Percentiles rank a stretch among this genome's conserved stretches.
Evolutionary conservation across 1,140 invertebrate genomes (phyloP).

Genomic region (Nilaparvata lugens): DNA sequence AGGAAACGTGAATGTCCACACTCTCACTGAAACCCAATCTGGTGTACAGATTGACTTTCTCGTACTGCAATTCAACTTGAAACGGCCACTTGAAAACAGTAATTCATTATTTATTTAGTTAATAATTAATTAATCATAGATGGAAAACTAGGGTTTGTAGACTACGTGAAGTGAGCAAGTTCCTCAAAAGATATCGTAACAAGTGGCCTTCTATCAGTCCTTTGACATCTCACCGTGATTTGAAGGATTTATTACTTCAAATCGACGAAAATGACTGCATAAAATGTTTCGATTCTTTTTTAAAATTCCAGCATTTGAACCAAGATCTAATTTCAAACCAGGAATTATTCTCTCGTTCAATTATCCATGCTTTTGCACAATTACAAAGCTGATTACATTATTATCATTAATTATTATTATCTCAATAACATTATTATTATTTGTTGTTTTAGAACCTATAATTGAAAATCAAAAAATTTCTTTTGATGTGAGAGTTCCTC

Average conservation of each 20-base stretch:
- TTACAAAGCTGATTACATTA: constrained; percentile 58
- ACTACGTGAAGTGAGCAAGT: constrained; percentile 32
- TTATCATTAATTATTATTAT: too few species aligned
- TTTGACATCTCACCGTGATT: not conserved
- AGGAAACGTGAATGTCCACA: too few species aligned
- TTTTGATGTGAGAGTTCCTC: too few species aligned
- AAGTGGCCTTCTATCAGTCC: constrained; percentile 20
- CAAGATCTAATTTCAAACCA: constrained; percentile 44
- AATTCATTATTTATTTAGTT: too few species aligned
- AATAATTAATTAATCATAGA: too few species aligned
- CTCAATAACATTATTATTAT: too few species aligned
- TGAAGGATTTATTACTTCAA: not conserved
- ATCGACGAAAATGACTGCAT: constrained; percentile 42
- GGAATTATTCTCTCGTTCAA: constrained; percentile 43
- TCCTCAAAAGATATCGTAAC: constrained; percentile 38
- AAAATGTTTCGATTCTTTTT: constrained; percentile 45
- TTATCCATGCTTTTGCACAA: constrained; percentile 57
- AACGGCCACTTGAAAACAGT: too few species aligned
- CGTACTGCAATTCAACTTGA: too few species aligned
- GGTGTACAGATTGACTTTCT: too few species aligned
- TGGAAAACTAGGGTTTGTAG: not conserved
- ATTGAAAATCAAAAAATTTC: too few species aligned
- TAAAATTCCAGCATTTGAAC: constrained; percentile 53
- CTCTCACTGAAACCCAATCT: too few species aligned
- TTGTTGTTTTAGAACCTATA: too few species aligned